These are phyloP conservation scores for Epinotia nisella DNA, from an alignment of 2,888 invertebrate genomes.

Conservation along the genomic window DNA sequence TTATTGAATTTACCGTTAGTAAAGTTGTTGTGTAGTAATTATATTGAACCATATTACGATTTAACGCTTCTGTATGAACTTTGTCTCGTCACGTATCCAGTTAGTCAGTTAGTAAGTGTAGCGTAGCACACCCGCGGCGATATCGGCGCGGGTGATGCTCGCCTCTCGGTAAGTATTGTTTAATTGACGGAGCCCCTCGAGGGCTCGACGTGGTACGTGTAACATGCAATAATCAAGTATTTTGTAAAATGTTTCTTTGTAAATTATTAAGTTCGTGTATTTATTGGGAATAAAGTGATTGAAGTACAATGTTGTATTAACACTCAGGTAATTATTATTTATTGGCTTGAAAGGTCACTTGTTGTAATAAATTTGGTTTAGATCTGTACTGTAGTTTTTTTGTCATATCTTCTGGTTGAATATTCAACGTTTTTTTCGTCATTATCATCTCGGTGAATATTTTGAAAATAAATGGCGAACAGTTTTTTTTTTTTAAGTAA, in stretches of 20 bases:
- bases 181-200: conserved; percentile 25
- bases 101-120: no score
- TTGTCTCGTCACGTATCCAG: conserved; percentile 16
- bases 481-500: no score
- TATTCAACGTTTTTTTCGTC: not conserved
- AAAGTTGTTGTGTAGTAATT: conserved; percentile 35
- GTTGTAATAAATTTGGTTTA: conserved; percentile 71
- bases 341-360: conserved; percentile 61
- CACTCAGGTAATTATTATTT: conserved; percentile 64
- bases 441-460: no score
- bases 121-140: no score
- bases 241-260: conserved; percentile 73
- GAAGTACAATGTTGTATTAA: conserved; percentile 63
- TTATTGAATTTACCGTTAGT: conserved; percentile 38
- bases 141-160: not conserved
- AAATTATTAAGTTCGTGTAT: conserved; percentile 59
- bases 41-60: conserved; percentile 28
- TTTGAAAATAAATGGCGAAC: no score
- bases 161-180: conserved; percentile 34
- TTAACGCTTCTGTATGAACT: conserved; percentile 34
- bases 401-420: conserved; percentile 15
- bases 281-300: conserved; percentile 51
- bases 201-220: conserved; percentile 59
- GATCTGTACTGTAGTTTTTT: conserved; percentile 72
- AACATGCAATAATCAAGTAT: conserved; percentile 72